Percentiles rank a stretch among this genome's conserved stretches.
These are phyloP conservation scores for Laticauda colubrina DNA, from an alignment of 2,113 vertebrate species.

Conservation along the genomic window DNA sequence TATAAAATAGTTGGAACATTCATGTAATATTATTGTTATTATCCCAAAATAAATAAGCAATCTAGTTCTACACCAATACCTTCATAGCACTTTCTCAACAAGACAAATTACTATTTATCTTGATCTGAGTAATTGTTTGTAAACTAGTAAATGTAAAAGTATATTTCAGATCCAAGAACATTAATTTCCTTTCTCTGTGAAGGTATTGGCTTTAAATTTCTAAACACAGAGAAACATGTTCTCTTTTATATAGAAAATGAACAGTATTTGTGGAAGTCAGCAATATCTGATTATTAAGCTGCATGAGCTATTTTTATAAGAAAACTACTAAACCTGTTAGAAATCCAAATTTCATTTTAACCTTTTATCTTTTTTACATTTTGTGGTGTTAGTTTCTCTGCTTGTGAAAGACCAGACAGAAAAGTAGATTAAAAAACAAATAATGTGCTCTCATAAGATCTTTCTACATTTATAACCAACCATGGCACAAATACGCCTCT, in stretches of 20 bases:
- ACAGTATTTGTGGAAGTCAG: slow-evolving; percentile 41
- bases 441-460: background rate
- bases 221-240: slow-evolving; percentile 57
- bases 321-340: slow-evolving; percentile 41
- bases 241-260: slow-evolving; percentile 58
- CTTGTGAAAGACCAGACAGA: background rate
- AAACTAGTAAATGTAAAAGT: slow-evolving; percentile 23
- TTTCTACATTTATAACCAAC: background rate
- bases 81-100: background rate
- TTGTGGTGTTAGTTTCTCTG: background rate
- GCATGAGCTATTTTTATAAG: slow-evolving; percentile 31
- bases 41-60: background rate
- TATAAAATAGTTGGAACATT: background rate
- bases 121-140: background rate
- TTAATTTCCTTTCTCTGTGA: slow-evolving; percentile 27
- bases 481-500: background rate
- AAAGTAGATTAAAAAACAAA: background rate
- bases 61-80: background rate
- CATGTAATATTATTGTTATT: background rate
- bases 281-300: slow-evolving; percentile 38
- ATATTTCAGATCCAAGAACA: slow-evolving; percentile 49
- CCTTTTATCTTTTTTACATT: slow-evolving; percentile 34
- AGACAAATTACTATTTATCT: background rate
- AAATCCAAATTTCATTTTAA: slow-evolving; percentile 50
- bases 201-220: slow-evolving; percentile 45